Percentiles rank a stretch among this genome's conserved stretches.
Conservation (phyloP, 2,888 invertebrate species). For the Noctua janthe region DNA sequence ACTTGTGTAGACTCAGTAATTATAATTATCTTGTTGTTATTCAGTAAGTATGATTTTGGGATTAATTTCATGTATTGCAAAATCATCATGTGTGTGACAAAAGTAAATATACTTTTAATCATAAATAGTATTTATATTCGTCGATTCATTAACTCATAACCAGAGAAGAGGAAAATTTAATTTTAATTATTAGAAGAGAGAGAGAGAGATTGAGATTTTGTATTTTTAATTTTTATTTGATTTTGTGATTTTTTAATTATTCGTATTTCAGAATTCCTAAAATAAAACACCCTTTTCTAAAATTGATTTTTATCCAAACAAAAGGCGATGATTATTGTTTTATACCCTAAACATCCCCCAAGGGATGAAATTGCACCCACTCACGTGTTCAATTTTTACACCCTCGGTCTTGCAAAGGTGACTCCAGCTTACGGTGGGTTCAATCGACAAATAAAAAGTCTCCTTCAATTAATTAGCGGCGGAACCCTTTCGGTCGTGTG, state of each 20-base stretch:
- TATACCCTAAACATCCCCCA: slow-evolving; percentile 24
- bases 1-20: no score
- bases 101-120: not conserved
- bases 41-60: not conserved
- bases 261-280: not conserved
- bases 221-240: no score
- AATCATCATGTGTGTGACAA: not conserved
- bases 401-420: slow-evolving; percentile 60
- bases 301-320: not conserved
- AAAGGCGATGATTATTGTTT: slow-evolving; percentile 2
- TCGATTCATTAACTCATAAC: not conserved
- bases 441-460: slow-evolving; percentile 84
- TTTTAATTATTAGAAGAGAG: no score
- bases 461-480: slow-evolving; percentile 83
- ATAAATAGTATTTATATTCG: no score
- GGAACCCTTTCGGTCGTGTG: slow-evolving; percentile 76
- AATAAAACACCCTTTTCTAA: not conserved
- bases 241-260: no score
- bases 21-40: not conserved
- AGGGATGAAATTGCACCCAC: slow-evolving; percentile 61
- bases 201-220: no score
- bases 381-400: slow-evolving; percentile 68
- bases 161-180: not conserved
- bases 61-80: not conserved
- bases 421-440: slow-evolving; percentile 66